Base-by-base conservation (phyloP, 1,140 invertebrate genomes). In the Anoplophora glabripennis region DNA sequence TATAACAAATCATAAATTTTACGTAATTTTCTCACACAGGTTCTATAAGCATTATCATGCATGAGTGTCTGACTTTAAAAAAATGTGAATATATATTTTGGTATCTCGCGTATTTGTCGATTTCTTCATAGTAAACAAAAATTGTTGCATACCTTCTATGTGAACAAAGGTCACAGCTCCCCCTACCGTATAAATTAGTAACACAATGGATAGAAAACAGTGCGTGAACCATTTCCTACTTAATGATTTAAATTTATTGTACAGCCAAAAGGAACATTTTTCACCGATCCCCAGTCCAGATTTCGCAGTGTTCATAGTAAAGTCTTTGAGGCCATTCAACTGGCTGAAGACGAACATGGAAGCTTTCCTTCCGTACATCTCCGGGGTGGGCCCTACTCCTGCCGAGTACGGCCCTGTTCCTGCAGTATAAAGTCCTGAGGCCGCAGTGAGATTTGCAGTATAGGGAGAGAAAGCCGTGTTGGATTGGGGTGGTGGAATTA, bases 171-270 rank as follows among this genome's bases (percentile, higher is more conserved):
- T 77, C 36, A 86, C 75, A 0, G 90, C 92, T 18, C 92, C 92
- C 0, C 88, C 82, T 18, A 88, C 75, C 61, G 86, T 93, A 73
- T 93, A 94, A 5, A 86, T 75, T 21, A 86, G 76, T 33, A 94
- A 82, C 61, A 93, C 84, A 52, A 89, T 68, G 63, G 89, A 83
- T 54, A 94, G 81, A 74, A 94, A 92, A 35, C 92, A 83, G 77
- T 94, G 92, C 7, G 90, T 93, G 73, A 94, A 93, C 90, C 91
- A 94, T 60, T 84, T 84, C 66, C 84, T 86, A 1, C 89, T 93
- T 80, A 86, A 86, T 10, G 82, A 77, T 71, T 86, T 86, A 40
- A 91, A 76, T 77, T 89, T 92, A 59, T 86, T 85, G 69, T 90
- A 90, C 45, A 90, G 75, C 82, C 88, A 91, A 68, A 86, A 89